Evolutionary conservation across 1,140 invertebrate species (phyloP).

Genomic region (Cydia amplana): DNA sequence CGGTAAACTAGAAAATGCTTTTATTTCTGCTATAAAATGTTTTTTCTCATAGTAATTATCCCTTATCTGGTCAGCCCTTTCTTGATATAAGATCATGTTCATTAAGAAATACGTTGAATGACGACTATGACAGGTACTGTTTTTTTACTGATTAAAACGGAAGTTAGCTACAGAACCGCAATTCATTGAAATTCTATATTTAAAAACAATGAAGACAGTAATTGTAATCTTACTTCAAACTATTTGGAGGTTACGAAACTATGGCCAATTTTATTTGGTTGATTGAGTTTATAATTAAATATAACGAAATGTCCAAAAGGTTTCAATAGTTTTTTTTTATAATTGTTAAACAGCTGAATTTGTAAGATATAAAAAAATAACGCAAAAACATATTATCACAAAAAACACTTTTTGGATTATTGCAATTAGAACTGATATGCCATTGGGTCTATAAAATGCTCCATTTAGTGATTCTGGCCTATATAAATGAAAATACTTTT

Average conservation of each 20-base stretch:
- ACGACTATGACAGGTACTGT: not conserved
- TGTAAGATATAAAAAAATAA: too few relatives aligned
- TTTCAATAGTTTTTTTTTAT: too few relatives aligned
- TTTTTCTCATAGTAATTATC: not conserved
- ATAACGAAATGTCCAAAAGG: too few relatives aligned
- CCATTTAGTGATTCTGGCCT: not conserved
- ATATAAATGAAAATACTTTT: not conserved
- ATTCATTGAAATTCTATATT: too few relatives aligned
- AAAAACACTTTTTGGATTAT: not conserved
- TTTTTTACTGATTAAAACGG: not conserved
- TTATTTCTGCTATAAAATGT: not conserved
- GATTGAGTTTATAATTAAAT: too few relatives aligned
- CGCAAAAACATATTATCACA: too few relatives aligned
- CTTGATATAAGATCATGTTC: conserved; percentile 7
- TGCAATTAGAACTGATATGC: not conserved
- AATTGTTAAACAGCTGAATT: too few relatives aligned
- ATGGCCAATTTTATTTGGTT: too few relatives aligned
- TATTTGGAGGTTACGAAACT: too few relatives aligned
- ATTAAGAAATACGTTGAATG: conserved; percentile 15
- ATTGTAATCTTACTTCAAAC: too few relatives aligned
- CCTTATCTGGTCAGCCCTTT: not conserved
- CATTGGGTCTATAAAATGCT: not conserved
- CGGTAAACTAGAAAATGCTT: not conserved
- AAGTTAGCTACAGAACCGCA: not conserved
- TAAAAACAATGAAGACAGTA: too few relatives aligned